A percentile compares a stretch with the other conserved stretches of the same genome.
Evolutionary conservation across 2,888 invertebrate genomes (phyloP).

Genomic region (Amorpha juglandis): DNA sequence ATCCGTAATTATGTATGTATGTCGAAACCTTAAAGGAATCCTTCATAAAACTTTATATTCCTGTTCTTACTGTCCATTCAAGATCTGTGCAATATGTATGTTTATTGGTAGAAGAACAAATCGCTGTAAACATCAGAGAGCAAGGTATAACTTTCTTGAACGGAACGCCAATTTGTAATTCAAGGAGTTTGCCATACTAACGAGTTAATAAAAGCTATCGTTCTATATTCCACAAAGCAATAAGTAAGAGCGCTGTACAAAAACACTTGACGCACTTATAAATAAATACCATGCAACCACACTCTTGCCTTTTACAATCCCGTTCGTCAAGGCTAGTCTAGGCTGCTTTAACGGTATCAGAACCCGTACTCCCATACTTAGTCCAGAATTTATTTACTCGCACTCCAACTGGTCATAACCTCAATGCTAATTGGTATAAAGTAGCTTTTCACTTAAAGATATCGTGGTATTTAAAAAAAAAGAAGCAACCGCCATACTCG

Average conservation of each 20-base stretch:
- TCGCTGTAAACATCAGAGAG: not conserved
- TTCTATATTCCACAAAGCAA: constrained; percentile 12
- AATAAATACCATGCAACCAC: constrained; percentile 24
- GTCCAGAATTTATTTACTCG: constrained; percentile 29
- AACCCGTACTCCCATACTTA: constrained; percentile 33
- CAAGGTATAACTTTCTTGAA: not conserved
- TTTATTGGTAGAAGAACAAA: not conserved
- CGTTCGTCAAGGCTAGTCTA: constrained; percentile 39
- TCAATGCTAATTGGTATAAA: constrained; percentile 7
- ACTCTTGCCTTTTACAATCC: constrained; percentile 32
- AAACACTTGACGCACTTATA: constrained; percentile 19
- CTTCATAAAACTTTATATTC: not conserved
- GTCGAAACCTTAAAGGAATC: not conserved
- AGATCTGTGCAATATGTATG: not conserved
- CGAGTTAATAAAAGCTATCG: constrained; percentile 19
- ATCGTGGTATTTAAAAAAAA: constrained; percentile 4
- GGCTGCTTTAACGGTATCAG: constrained; percentile 41
- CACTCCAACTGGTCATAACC: constrained; percentile 6
- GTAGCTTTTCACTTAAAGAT: constrained; percentile 13
- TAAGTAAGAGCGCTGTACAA: constrained; percentile 9
- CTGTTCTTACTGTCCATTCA: not conserved
- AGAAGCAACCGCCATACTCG: constrained; percentile 1
- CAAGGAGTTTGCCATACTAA: constrained; percentile 3
- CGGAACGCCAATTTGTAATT: constrained; percentile 16
- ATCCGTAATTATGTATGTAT: not conserved